Conservation (phyloP, 2,797 vertebrate genomes). For the Anniella stebbinsi region DNA sequence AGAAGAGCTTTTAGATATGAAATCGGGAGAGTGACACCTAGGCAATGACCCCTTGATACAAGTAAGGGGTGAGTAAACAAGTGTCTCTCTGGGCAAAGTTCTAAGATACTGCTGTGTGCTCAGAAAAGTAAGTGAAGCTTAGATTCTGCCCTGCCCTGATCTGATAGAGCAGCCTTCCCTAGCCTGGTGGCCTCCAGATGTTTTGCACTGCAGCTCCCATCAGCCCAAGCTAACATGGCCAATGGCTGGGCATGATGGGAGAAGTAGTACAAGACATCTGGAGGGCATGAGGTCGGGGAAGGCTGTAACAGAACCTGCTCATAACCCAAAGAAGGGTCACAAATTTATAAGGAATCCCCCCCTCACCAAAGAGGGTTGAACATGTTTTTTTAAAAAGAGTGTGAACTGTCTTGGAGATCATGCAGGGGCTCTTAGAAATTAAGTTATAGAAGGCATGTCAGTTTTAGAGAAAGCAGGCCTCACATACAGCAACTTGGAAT, state of each 20-base stretch:
- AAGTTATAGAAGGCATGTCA: not conserved
- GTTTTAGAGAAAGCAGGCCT: not conserved
- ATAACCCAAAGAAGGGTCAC: not conserved
- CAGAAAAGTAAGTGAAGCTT: not conserved
- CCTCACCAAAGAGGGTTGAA: too few relatives aligned
- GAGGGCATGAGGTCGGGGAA: too few relatives aligned
- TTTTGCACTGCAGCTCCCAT: too few relatives aligned
- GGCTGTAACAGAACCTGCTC: not conserved
- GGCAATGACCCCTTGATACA: not conserved
- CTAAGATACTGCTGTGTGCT: not conserved
- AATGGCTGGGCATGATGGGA: too few relatives aligned
- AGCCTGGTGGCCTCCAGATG: too few relatives aligned
- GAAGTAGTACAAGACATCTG: too few relatives aligned
- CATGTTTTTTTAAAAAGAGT: too few relatives aligned
- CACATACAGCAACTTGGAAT: not conserved
- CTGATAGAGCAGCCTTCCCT: not conserved
- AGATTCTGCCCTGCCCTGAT: not conserved
- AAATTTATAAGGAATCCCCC: not conserved
- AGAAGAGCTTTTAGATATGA: not conserved
- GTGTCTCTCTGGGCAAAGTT: not conserved
- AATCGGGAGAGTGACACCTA: not conserved
- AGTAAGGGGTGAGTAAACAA: not conserved
- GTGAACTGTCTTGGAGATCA: not conserved
- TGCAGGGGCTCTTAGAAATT: not conserved
- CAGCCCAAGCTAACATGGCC: too few relatives aligned